phyloP scores from a whole-genome alignment of 2,888 invertebrate genomes.

The Dynastes grantii region DNA sequence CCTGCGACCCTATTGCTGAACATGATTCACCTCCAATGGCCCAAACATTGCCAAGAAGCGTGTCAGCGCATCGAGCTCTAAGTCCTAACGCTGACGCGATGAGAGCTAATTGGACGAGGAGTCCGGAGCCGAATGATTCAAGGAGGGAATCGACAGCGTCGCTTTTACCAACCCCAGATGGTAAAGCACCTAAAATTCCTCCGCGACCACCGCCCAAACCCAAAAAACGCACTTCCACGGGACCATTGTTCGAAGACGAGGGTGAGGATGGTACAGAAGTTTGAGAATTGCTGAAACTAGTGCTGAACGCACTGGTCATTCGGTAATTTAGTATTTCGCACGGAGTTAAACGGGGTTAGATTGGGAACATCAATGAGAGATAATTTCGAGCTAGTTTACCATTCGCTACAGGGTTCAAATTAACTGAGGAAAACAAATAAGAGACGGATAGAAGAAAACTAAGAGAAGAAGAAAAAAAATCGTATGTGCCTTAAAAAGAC shows the following conservation, averaged over 20 bases:
- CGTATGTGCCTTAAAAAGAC: constrained; percentile 49
- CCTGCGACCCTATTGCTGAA: constrained; percentile 73
- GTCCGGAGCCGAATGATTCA: constrained; percentile 68
- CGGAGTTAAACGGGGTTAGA: neutral
- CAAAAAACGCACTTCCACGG: constrained; percentile 82
- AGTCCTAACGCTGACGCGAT: constrained; percentile 71
- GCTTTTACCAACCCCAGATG: constrained; percentile 55
- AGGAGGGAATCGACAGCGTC: constrained; percentile 65
- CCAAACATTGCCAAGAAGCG: constrained; percentile 69
- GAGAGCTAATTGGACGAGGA: constrained; percentile 65
- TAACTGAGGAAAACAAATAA: constrained; percentile 36
- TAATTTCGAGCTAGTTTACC: constrained; percentile 18
- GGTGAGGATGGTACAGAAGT: constrained; percentile 93
- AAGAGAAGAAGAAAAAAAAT: neutral
- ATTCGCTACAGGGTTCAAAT: constrained; percentile 56
- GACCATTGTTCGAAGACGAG: constrained; percentile 89
- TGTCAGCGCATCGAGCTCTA: constrained; percentile 64
- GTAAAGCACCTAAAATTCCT: constrained; percentile 78
- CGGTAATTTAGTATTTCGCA: constrained; percentile 59
- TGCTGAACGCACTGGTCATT: constrained; percentile 65
- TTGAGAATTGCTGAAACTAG: constrained; percentile 73
- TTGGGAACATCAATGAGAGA: neutral
- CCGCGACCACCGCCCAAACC: constrained; percentile 89
- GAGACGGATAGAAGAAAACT: neutral
- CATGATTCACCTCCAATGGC: constrained; percentile 72